Percentiles rank a stretch among this genome's conserved stretches.
phyloP scores from a whole-genome alignment of 2,113 vertebrate genomes.

The Pipra filicauda region DNA sequence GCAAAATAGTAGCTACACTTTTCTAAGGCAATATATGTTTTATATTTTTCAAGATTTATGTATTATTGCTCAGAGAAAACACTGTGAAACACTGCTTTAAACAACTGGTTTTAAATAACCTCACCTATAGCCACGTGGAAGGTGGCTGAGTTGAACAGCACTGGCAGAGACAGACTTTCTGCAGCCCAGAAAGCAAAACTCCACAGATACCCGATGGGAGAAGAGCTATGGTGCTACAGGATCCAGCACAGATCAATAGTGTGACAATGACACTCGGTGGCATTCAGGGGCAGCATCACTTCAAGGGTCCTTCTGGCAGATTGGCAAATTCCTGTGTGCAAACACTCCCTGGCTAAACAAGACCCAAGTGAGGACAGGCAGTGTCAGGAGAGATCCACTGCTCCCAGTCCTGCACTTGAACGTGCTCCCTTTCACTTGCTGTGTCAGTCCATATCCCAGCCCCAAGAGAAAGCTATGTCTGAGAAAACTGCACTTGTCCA shows the following conservation, averaged over 20 bases:
- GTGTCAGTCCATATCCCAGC: not conserved
- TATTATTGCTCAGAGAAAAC: not conserved
- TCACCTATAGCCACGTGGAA: not conserved
- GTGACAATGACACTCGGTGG: not conserved
- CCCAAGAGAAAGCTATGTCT: fast-evolving
- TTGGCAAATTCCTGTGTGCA: fast-evolving
- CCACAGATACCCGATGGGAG: fast-evolving
- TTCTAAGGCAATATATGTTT: not conserved
- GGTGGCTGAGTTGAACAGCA: not conserved
- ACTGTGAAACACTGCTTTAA: not conserved
- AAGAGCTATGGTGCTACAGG: not conserved
- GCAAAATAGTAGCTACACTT: not conserved
- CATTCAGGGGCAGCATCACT: not conserved
- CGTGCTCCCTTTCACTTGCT: fast-evolving
- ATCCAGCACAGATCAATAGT: fast-evolving
- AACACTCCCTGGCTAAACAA: fast-evolving
- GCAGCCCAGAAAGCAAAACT: not conserved
- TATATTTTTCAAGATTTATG: not conserved
- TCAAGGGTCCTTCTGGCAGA: not conserved
- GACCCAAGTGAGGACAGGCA: not conserved
- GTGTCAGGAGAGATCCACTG: fast-evolving
- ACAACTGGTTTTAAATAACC: not conserved
- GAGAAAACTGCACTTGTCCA: not conserved
- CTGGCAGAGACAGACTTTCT: not conserved
- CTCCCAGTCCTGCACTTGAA: too few species aligned